Evolutionary conservation across 2,113 vertebrate species (phyloP), one percentile per base, ranked within the genome.

Genomic region (Centropus bengalensis): DNA sequence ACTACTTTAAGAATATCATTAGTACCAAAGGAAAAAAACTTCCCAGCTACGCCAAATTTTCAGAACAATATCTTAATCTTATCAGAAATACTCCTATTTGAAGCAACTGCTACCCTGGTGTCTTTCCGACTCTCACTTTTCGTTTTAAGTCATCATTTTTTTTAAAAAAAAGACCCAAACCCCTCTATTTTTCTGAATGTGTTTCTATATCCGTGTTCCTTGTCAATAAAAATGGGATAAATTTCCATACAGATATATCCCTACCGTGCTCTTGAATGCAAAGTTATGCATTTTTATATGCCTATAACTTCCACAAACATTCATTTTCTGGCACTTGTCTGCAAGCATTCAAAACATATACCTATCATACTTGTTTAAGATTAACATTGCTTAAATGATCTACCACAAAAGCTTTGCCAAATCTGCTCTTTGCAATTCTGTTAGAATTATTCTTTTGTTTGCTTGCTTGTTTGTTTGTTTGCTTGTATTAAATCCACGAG

Each of bases 111-210:
- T 75, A 36, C 9, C 32, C 5, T 38, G 15, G 4, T 51, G 67
- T 32, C n/a, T 68, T 82, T 88, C 19, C 62, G 6, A 8, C 17
- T 30, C 5, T 30, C 21, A 22, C 6, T 11, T 51, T 71, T 20
- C 6, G 70, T n/a, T 36, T 19, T 9, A 82, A 73, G 24, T 1
- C 1, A 14, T 62, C 84, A 18, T 21, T 68, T 60, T 36, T 36
- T 36, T 36, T 36, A 3, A 9, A 27, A 70, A 62, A 82, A 86
- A 28, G 5, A 30, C 5, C 19, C n/a, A 59, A 66, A 7, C 0
- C 0, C 3, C 9, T 2, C 0, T 32, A 23, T 73, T 66, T 71
- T 87, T 59, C 12, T 55, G 13, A 44, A 24, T 17, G 4, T 30
- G 28, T 78, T 88, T 74, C 33, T 51, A 5, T 12, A 51, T 47